These are phyloP conservation scores for Polypterus bichir DNA, from an alignment of 2,113 vertebrate genomes.

Conservation along the genomic window DNA sequence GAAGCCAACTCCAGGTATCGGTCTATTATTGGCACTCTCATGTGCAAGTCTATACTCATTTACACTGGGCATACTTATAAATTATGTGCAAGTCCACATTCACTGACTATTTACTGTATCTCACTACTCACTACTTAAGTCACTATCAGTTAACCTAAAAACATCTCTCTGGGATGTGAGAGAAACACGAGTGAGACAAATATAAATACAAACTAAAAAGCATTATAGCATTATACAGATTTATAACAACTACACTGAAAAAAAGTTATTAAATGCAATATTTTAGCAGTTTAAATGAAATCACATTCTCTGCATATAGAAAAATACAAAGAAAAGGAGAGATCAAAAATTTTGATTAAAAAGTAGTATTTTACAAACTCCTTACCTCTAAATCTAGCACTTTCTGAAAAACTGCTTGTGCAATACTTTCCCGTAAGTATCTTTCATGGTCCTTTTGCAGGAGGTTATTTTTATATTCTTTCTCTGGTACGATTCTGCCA, in stretches of 20 bases:
- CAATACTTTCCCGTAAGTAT: conserved; percentile 60
- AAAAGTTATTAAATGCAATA: neutral
- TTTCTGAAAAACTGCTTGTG: conserved; percentile 70
- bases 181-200: neutral
- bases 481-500: conserved; percentile 79
- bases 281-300: neutral
- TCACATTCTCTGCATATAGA: neutral
- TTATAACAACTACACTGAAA: neutral
- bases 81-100: too few relatives aligned
- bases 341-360: too few relatives aligned
- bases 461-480: conserved; percentile 66
- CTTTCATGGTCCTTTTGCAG: conserved; percentile 65
- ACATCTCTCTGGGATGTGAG: too few relatives aligned
- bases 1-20: neutral
- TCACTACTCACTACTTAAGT: too few relatives aligned
- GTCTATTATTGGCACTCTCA: neutral
- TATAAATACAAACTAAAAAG: neutral
- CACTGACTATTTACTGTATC: too few relatives aligned
- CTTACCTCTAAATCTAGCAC: conserved; percentile 80
- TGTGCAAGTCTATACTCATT: neutral
- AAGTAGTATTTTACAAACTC: neutral
- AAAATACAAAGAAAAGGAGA: neutral
- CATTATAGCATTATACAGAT: neutral
- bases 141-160: too few relatives aligned
- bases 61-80: too few relatives aligned